Base-by-base conservation (phyloP, 2,797 vertebrate species). In the Sebastes matsubarae region DNA sequence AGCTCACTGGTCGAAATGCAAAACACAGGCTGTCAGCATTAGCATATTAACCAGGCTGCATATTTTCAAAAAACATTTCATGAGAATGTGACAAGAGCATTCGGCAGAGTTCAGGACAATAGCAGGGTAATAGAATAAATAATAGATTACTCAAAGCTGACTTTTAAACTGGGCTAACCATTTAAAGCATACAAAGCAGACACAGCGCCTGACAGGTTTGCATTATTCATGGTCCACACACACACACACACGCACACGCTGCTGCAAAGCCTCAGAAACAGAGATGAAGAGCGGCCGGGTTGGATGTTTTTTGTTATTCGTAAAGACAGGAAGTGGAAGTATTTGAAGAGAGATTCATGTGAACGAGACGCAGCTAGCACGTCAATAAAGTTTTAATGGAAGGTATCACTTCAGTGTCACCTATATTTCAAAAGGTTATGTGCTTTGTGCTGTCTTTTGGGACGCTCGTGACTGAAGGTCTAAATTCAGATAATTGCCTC, bases 141-240 rank as follows among this genome's bases (percentile, higher is more conserved):
- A 92, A 94, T 92, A 88, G 85, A 94, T 93, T 81, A 90, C 82
- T 89, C 83, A 86, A 74, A 83, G 87, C 81, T 88, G 89, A 92
- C 91, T 93, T 88, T 92, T 93, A 88, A 93, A 90, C 80, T 85
- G 84, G 88, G 86, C 83, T 89, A 86, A 90, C 71, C 91, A 83
- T 92, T 88, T 84, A 81, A 89, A 90, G 82, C 88, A 89, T 81
- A 91, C 82, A 77, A 84, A 84, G 83, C 30, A 88, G 89, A 88
- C 77, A 74, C 88, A 77, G 82, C 64, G 50, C 88, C 88, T 92
- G 93, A 91, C 90, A 89, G 88, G 71, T 88, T 68, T 94, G 84
- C 79, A 93, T 94, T 92, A 94, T 93, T 94, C 87, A 94, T 90
- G 29, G 5, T 32, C n/a, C 67, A 68, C 75, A 60, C 42, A 66